A percentile compares a stretch with the other conserved stretches of the same genome.
These are phyloP conservation scores for Acestrorhynchus altus DNA, from an alignment of 2,797 vertebrate species.

Conservation along the genomic window DNA sequence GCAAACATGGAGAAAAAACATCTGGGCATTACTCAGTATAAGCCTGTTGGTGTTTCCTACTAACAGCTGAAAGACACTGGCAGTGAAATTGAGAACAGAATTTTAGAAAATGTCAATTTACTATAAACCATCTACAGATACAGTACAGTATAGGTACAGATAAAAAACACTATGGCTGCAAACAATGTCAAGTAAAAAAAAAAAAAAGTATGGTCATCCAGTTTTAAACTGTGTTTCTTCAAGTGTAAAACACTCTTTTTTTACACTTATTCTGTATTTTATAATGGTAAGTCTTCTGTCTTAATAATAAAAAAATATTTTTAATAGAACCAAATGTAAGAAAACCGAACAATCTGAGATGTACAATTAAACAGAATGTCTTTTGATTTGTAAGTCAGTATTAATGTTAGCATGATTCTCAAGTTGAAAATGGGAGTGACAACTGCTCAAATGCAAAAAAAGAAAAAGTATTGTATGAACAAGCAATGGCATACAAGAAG, in stretches of 20 bases:
- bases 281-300: slow-evolving; percentile 67
- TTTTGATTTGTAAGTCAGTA: slow-evolving; percentile 56
- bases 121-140: slow-evolving; percentile 65
- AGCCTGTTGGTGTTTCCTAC: slow-evolving; percentile 59
- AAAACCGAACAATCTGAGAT: slow-evolving; percentile 43
- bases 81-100: slow-evolving; percentile 68
- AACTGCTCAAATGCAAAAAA: slow-evolving; percentile 11
- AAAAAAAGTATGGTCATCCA: slow-evolving; percentile 72
- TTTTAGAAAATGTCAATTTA: slow-evolving; percentile 60
- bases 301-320: slow-evolving; percentile 74
- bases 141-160: slow-evolving; percentile 70
- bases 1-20: slow-evolving; percentile 57
- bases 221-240: slow-evolving; percentile 64
- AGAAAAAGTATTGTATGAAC: slow-evolving; percentile 57
- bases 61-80: slow-evolving; percentile 68
- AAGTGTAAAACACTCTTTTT: slow-evolving; percentile 72
- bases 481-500: slow-evolving; percentile 58
- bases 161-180: slow-evolving; percentile 68
- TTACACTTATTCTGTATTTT: slow-evolving; percentile 63
- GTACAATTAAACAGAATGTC: slow-evolving; percentile 60
- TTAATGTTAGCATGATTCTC: slow-evolving; percentile 56
- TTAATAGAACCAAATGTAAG: slow-evolving; percentile 62
- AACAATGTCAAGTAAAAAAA: slow-evolving; percentile 70
- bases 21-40: slow-evolving; percentile 49
- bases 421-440: slow-evolving; percentile 33